Conservation (phyloP, 2,797 vertebrate genomes). For the Myiotriccus ornatus region DNA sequence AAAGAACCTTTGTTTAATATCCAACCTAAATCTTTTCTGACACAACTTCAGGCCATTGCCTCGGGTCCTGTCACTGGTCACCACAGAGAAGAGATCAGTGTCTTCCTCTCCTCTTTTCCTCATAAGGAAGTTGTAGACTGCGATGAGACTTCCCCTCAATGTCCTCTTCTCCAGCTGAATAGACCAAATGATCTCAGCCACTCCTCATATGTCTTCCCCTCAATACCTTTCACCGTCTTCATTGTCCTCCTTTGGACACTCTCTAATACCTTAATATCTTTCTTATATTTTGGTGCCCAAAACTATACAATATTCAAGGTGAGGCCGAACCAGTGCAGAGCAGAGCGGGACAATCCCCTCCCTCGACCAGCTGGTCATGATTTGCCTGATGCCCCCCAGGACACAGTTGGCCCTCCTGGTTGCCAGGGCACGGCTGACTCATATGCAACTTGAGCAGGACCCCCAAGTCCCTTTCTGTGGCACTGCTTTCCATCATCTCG, state of each 20-base stretch:
- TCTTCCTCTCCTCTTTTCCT: background rate
- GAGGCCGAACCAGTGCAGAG: background rate
- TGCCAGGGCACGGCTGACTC: background rate
- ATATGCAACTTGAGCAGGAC: background rate
- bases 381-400: background rate
- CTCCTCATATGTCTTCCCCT: background rate
- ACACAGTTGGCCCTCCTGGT: background rate
- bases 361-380: background rate
- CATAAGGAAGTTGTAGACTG: background rate
- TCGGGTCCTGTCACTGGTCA: background rate
- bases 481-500: background rate
- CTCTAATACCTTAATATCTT: background rate
- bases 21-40: background rate
- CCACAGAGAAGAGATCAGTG: background rate
- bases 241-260: background rate
- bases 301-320: background rate
- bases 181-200: background rate
- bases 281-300: background rate
- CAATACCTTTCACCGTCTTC: background rate
- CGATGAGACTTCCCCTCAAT: background rate
- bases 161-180: background rate
- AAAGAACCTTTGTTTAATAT: background rate
- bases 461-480: background rate
- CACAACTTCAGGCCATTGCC: background rate
- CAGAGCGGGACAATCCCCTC: background rate